A percentile compares a stretch with the other conserved stretches of the same genome.
phyloP scores from a whole-genome alignment of 2,888 invertebrate species.

The Pseudanteris insignis region DNA sequence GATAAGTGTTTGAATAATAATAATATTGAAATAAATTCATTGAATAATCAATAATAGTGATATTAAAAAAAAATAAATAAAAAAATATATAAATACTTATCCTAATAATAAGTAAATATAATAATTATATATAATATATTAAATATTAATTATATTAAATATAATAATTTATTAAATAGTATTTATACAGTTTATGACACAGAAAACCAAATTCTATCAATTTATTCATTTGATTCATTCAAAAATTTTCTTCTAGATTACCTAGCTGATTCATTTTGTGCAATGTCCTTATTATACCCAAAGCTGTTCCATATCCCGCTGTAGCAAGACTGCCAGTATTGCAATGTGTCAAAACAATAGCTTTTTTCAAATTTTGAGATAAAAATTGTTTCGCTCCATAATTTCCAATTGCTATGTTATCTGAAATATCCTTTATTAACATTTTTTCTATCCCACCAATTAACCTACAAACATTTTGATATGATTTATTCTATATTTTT shows the following conservation, averaged over 20 bases:
- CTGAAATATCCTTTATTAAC: constrained; percentile 85
- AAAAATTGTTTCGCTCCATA: constrained; percentile 85
- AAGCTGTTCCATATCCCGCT: constrained; percentile 96
- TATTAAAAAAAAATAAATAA: neutral
- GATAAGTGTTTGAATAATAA: too few species aligned
- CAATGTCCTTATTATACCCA: constrained; percentile 92
- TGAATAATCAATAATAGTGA: neutral
- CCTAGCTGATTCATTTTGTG: constrained; percentile 74
- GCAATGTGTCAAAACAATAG: constrained; percentile 91
- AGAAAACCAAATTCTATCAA: too few species aligned
- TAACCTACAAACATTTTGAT: constrained; percentile 69
- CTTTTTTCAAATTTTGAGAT: constrained; percentile 70
- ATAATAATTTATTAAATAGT: too few species aligned
- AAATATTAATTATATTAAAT: too few species aligned
- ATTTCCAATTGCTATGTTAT: constrained; percentile 87
- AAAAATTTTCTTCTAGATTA: too few species aligned
- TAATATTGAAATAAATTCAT: neutral
- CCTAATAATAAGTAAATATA: too few species aligned
- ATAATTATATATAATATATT: too few species aligned
- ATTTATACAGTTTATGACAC: too few species aligned
- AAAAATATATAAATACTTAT: neutral
- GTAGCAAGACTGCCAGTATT: constrained; percentile 99
- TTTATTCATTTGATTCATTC: too few species aligned
- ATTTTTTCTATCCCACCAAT: constrained; percentile 81
- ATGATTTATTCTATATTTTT: neutral